Evolutionary conservation across 2,888 invertebrate species (phyloP).

Genomic region (Himalopsyche japonica): DNA sequence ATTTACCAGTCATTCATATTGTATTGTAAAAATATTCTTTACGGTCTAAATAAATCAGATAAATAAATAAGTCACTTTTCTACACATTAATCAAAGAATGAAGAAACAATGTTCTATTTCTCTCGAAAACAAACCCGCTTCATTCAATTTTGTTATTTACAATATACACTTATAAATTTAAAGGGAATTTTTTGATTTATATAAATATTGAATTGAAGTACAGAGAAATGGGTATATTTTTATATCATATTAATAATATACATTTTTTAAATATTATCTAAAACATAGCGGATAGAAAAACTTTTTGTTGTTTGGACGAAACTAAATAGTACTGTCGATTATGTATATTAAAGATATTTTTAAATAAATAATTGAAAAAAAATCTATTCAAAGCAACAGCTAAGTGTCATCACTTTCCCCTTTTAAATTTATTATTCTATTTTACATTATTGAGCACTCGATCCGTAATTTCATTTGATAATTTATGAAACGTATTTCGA

Average conservation of each 20-base stretch:
- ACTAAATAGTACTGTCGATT: too few relatives aligned
- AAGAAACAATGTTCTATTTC: background rate
- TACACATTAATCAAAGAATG: background rate
- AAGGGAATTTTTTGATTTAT: background rate
- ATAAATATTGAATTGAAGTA: background rate
- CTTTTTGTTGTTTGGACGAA: too few relatives aligned
- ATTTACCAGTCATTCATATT: background rate
- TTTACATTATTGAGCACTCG: constrained; percentile 34
- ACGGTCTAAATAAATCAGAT: background rate
- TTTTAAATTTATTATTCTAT: constrained; percentile 13
- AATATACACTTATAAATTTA: background rate
- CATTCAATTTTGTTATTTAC: background rate
- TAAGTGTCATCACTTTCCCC: constrained; percentile 40
- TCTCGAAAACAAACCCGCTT: background rate
- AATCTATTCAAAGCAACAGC: constrained; percentile 17
- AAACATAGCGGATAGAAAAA: background rate
- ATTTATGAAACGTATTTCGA: background rate
- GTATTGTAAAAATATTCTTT: background rate
- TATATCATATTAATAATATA: background rate
- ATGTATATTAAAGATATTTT: background rate
- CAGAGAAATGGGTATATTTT: background rate
- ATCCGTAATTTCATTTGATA: background rate
- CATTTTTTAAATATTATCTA: background rate
- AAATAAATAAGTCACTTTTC: background rate
- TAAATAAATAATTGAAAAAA: background rate